A percentile compares a stretch with the other conserved stretches of the same genome.
phyloP scores from a whole-genome alignment of 2,888 invertebrate genomes.

The Dugesia japonica region DNA sequence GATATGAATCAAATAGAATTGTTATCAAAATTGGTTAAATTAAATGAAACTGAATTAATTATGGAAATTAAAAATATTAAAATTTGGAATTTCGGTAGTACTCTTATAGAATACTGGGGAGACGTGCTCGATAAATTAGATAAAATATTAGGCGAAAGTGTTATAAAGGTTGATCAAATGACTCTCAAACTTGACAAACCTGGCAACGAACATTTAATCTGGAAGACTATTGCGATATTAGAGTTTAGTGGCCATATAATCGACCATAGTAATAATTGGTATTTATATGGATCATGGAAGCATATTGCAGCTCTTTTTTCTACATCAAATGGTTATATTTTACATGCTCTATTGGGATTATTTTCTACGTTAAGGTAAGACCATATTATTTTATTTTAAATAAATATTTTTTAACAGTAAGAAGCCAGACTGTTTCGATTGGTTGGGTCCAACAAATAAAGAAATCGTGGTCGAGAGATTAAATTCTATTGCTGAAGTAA shows the following conservation, averaged over 20 bases:
- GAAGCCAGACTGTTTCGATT: conserved; percentile 67
- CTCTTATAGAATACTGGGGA: conserved; percentile 70
- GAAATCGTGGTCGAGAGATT: conserved; percentile 59
- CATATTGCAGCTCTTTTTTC: conserved; percentile 59
- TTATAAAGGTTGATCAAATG: conserved; percentile 50
- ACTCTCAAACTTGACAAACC: conserved; percentile 60
- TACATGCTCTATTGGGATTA: conserved; percentile 66
- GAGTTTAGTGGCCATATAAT: conserved; percentile 67
- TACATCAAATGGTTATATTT: conserved; percentile 58
- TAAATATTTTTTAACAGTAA: conserved; percentile 53
- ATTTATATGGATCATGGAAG: conserved; percentile 72
- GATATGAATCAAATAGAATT: no score
- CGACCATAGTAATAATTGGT: conserved; percentile 70
- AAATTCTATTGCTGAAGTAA: conserved; percentile 64
- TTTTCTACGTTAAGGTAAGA: conserved; percentile 61
- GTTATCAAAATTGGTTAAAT: conserved; percentile 59
- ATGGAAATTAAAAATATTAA: conserved; percentile 60
- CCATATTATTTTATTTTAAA: not conserved
- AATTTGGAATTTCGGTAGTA: conserved; percentile 70
- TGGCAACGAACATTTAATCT: conserved; percentile 50
- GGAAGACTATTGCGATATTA: conserved; percentile 44
- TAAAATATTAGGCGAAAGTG: conserved; percentile 59
- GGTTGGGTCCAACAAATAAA: conserved; percentile 57
- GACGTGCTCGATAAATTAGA: conserved; percentile 60
- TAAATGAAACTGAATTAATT: conserved; percentile 55